These are phyloP conservation scores for Uloborus plumipes DNA, from an alignment of 2,888 invertebrate genomes.

Conservation along the genomic window DNA sequence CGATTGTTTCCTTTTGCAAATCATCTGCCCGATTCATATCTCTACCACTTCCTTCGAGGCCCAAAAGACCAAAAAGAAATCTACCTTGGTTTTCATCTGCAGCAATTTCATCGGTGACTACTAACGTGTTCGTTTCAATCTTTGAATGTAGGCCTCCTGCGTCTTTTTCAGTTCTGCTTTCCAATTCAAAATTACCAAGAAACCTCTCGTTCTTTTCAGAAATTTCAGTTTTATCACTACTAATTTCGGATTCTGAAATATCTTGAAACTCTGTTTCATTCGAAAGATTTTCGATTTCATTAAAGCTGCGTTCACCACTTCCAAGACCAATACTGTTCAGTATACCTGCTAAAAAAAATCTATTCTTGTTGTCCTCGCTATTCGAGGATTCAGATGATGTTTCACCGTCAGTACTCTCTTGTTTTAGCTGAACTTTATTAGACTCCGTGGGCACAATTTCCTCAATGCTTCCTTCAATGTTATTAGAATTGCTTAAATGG, in stretches of 20 bases:
- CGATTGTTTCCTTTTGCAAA: background rate
- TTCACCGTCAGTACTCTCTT: background rate
- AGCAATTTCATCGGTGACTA: background rate
- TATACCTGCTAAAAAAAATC: too few relatives aligned
- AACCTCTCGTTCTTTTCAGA: background rate
- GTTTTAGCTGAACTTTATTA: background rate
- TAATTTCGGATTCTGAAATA: background rate
- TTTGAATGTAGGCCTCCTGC: background rate
- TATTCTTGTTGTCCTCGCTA: too few relatives aligned
- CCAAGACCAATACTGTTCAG: background rate
- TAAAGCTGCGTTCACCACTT: background rate
- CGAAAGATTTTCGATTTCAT: background rate
- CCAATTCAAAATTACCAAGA: constrained; percentile 16
- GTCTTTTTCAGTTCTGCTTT: background rate
- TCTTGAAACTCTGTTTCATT: background rate
- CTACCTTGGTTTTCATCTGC: background rate
- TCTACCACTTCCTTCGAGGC: constrained; percentile 26
- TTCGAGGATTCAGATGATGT: background rate
- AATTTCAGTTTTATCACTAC: background rate
- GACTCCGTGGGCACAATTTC: too few relatives aligned
- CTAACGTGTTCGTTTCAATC: background rate
- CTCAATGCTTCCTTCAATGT: too few relatives aligned
- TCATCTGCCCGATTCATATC: background rate
- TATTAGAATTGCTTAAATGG: too few relatives aligned
- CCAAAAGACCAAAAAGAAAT: background rate